Conservation (phyloP, 2,797 vertebrate species). For the Thripadectes ignobilis region DNA sequence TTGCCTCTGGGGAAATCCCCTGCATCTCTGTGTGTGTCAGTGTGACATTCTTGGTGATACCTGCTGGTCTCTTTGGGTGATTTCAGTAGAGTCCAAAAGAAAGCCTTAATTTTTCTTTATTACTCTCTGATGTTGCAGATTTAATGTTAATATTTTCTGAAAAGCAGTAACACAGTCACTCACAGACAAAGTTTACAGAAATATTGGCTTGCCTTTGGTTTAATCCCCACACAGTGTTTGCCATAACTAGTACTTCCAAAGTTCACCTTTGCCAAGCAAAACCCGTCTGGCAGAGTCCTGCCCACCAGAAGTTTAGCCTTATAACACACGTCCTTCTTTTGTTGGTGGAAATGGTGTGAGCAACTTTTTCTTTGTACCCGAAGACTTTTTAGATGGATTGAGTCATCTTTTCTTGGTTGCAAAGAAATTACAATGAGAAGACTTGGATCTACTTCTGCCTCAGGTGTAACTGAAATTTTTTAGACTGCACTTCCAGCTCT, state of each 20-base stretch:
- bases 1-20: background rate
- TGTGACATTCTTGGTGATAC: background rate
- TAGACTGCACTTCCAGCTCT: background rate
- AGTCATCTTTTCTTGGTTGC: background rate
- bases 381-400: background rate
- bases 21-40: background rate
- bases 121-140: background rate
- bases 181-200: background rate
- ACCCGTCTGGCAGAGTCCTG: background rate
- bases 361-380: background rate
- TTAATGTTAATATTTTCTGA: background rate
- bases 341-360: background rate
- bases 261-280: background rate
- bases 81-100: background rate
- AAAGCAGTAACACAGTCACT: background rate
- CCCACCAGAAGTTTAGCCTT: background rate
- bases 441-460: background rate
- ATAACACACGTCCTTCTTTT: background rate
- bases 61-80: background rate
- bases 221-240: background rate
- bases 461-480: background rate
- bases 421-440: background rate
- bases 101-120: background rate
- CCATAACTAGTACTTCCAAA: background rate
- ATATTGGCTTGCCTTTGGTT: background rate